Base-by-base conservation (phyloP, 1,140 invertebrate genomes). In the Dendroctonus ponderosae region DNA sequence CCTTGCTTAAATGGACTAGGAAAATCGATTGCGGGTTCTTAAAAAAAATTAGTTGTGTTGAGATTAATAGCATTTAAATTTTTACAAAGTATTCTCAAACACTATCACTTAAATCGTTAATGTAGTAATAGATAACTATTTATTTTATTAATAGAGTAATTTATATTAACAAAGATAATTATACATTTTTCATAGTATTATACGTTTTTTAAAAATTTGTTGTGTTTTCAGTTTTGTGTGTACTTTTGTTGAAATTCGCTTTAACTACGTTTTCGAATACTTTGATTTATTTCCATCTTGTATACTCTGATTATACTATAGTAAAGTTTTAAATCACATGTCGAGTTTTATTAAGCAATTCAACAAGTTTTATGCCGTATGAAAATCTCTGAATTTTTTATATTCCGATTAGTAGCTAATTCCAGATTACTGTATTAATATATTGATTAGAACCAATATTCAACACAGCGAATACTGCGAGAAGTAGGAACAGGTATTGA, bases 101-200 rank as follows among this genome's bases (percentile, higher is more conserved):
- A 66, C 44, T 26, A 26, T 41, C 53, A 49, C 26, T 52, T 60
- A 46, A 66, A 60, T 66, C 51, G 46, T 66, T 61, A 61, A 51
- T 52, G 43, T 66, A 53, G 60, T 66, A 44, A 52, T 66, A 66
- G 43, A 71, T 59, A 71, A 53, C 54, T 71, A 71, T 71, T 71
- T 71, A 71, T 69, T 71, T 71, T 71, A 71, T 67, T 69, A 71
- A 71, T 69, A 71, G 67, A 69, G 70, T 71, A 69, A 71, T 69
- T 71, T 71, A 71, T 71, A 69, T 71, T 71, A 69, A 71, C 60
- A 70, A 68, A 61, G 59, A 67, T 67, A 53, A 68, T 64, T 64
- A 65, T 65, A 65, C 53, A 65, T 51, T 54, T 64, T 64, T 66
- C 54, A 66, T 67, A 71, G 70, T 69, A 69, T 71, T 71, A 71